Base-by-base conservation (phyloP, 35 echinoderm and acorn worm genomes). In the Heliocidaris erythrogramma region DNA sequence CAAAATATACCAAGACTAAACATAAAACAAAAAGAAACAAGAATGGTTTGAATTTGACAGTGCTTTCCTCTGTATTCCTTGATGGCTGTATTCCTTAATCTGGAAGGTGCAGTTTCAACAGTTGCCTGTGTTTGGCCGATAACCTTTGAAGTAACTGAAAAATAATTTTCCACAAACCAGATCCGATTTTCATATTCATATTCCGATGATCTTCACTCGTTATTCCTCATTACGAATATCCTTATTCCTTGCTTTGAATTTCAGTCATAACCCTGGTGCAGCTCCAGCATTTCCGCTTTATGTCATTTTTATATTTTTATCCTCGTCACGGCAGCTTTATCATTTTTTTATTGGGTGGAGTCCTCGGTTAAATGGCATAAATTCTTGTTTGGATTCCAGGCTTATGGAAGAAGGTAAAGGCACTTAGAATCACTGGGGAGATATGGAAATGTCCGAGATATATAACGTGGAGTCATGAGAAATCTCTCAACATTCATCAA, bases 401-500 rank as follows among this genome's bases (percentile, higher is more conserved):
- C 65, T 21, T n/a, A 78, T 78, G 65, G 27, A 78, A 78, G 65
- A 78, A 78, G 65, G 65, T 78, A 78, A 78, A 78, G 65, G 65
- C 65, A 78, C 65, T 78, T 78, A 78, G 4, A 5, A 78, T 78
- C 65, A 27, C 65, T 21, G 3, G 65, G 65, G 2, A 78, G 21
- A 78, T 78, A 78, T 78, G 27, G 65, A 78, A 78, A 78, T 78
- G 65, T n/a, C 65, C 65, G 65, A 78, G 65, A 78, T 78, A 78
- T 78, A 78, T 78, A 78, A 78, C 65, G 65, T 21, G 18, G 27
- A 78, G 65, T 78, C 65, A 78, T 56, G 52, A 56, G 52, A 56
- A 56, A 56, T 56, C 52, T 78, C 65, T 78, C 65, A 27, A 24
- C 21, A 78, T 78, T 78, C 4, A 78, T 78, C 65, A 78, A 27